phyloP scores from a whole-genome alignment of 2,113 vertebrate genomes.

The Phocoena sinus region DNA sequence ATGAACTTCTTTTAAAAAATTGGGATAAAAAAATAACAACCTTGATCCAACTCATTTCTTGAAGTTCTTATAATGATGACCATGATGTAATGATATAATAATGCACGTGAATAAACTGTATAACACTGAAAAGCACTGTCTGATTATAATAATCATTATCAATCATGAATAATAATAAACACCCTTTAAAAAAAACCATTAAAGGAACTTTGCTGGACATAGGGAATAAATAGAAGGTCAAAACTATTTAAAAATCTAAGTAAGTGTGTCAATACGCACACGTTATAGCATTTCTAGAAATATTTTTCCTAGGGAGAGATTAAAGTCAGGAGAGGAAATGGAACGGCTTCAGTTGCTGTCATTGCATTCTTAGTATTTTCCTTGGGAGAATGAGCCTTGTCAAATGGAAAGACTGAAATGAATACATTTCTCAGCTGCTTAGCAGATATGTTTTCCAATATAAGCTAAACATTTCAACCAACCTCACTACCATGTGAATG shows the following conservation, averaged over 20 bases:
- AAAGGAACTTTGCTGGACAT: conserved; percentile 37
- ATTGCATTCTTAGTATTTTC: conserved; percentile 71
- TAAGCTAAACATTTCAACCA: conserved; percentile 68
- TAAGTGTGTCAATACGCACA: conserved; percentile 65
- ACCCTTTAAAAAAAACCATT: conserved; percentile 45
- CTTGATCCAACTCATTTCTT: not conserved
- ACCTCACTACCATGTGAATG: conserved; percentile 70
- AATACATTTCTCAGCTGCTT: conserved; percentile 73
- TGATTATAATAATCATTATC: conserved; percentile 41
- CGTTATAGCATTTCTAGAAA: conserved; percentile 74
- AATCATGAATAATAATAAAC: conserved; percentile 59
- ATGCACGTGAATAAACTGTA: not conserved
- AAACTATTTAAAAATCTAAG: conserved; percentile 55
- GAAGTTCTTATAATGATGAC: not conserved
- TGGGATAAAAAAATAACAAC: conserved; percentile 15
- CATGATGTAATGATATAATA: conserved; percentile 23
- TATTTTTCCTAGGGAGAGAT: conserved; percentile 70
- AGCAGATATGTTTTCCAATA: conserved; percentile 69
- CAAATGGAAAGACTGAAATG: conserved; percentile 66
- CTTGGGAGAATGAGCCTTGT: conserved; percentile 72
- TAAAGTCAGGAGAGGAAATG: conserved; percentile 70
- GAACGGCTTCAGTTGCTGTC: conserved; percentile 65
- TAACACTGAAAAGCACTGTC: not conserved
- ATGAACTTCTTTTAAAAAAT: conserved; percentile 37
- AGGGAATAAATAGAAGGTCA: conserved; percentile 54